phyloP scores from a whole-genome alignment of 2,797 vertebrate genomes.

The Oryzias dopingdopingensis region DNA sequence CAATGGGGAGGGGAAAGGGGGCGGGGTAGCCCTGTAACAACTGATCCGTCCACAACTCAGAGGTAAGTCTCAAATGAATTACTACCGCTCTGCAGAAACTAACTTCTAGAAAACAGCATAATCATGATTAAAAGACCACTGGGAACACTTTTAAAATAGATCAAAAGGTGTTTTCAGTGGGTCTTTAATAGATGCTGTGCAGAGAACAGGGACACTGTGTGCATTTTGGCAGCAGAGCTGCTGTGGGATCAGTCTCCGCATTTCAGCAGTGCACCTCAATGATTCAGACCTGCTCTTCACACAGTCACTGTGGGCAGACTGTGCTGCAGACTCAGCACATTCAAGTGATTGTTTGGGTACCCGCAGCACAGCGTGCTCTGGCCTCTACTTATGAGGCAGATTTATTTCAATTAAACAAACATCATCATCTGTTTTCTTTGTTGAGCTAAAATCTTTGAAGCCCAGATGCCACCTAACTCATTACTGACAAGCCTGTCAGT shows the following conservation, averaged over 20 bases:
- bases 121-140: too few species aligned
- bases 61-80: too few species aligned
- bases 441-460: too few species aligned
- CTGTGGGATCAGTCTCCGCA: slow-evolving; percentile 12
- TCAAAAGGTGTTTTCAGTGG: not conserved
- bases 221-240: slow-evolving; percentile 7
- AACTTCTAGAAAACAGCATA: too few species aligned
- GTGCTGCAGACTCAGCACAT: slow-evolving; percentile 28
- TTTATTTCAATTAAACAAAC: slow-evolving; percentile 5
- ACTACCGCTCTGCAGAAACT: too few species aligned
- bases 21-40: too few species aligned
- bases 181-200: not conserved
- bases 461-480: too few species aligned
- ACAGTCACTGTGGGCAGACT: slow-evolving; percentile 36
- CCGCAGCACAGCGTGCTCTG: not conserved
- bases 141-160: too few species aligned
- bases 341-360: not conserved
- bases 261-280: slow-evolving; percentile 24
- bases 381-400: slow-evolving; percentile 9
- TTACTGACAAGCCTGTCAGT: too few species aligned
- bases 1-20: too few species aligned
- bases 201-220: slow-evolving; percentile 8
- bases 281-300: slow-evolving; percentile 29
- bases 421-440: not conserved
- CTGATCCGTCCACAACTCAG: too few species aligned